Evolutionary conservation across 2,113 vertebrate species (phyloP).

Genomic region (Nanorana parkeri): DNA sequence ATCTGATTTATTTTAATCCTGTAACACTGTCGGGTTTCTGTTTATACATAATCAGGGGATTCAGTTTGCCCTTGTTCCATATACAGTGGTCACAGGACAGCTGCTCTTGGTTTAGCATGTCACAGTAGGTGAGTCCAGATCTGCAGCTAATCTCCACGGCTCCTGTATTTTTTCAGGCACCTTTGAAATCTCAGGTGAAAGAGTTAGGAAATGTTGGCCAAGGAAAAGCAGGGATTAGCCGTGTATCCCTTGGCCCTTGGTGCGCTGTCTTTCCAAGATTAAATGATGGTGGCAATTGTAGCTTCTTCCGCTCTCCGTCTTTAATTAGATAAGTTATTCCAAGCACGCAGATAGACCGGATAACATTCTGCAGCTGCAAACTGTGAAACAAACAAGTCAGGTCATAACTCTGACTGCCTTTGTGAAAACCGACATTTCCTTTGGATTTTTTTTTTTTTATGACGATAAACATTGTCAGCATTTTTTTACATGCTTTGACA

Average conservation of each 20-base stretch:
- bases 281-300: constrained; percentile 25
- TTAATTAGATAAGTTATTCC: constrained; percentile 34
- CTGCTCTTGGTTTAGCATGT: constrained; percentile 6
- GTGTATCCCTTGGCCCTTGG: background rate
- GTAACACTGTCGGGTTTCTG: background rate
- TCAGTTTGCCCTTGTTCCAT: background rate
- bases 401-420: background rate
- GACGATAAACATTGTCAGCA: too few species aligned
- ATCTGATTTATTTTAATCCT: background rate
- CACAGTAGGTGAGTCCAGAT: constrained; percentile 5
- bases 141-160: background rate
- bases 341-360: background rate
- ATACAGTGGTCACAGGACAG: background rate
- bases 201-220: background rate
- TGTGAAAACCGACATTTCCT: too few species aligned
- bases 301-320: constrained; percentile 13
- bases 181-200: constrained; percentile 14
- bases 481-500: too few species aligned
- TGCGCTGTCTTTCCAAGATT: background rate
- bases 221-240: constrained; percentile 31
- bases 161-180: constrained; percentile 10
- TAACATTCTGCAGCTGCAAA: background rate
- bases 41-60: background rate
- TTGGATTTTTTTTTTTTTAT: background rate
- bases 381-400: background rate